A percentile compares a stretch with the other conserved stretches of the same genome.
These are phyloP conservation scores for Drosophila helvetica DNA, from an alignment of 2,888 invertebrate species.

Conservation along the genomic window DNA sequence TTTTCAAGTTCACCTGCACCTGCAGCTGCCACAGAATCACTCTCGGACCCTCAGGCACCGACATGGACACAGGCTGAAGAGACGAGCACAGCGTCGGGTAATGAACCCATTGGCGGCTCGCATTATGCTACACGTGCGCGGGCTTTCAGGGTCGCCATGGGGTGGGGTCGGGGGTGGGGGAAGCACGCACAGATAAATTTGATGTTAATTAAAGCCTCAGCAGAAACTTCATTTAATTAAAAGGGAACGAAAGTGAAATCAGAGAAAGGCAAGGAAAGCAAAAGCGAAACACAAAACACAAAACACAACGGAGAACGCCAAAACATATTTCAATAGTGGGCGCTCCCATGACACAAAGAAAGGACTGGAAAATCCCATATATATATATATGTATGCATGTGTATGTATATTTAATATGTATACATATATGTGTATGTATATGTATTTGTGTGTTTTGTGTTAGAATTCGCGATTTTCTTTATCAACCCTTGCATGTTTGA, in stretches of 20 bases:
- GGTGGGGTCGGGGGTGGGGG: background rate
- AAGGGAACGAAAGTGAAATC: conserved; percentile 54
- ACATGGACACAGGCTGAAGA: conserved; percentile 2
- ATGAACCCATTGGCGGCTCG: conserved; percentile 72
- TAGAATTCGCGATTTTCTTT: conserved; percentile 80
- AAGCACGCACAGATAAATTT: conserved; percentile 68
- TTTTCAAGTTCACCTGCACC: conserved; percentile 38
- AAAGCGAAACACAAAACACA: conserved; percentile 41
- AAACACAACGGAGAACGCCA: conserved; percentile 39
- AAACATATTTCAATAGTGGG: conserved; percentile 79
- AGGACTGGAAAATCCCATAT: conserved; percentile 6
- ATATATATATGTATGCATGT: background rate
- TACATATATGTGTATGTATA: background rate
- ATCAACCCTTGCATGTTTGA: conserved; percentile 84
- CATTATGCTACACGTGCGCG: conserved; percentile 64
- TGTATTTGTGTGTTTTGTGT: conserved; percentile 34
- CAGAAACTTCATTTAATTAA: conserved; percentile 51
- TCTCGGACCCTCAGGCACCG: too few relatives aligned
- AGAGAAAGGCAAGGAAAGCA: conserved; percentile 47
- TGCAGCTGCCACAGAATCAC: conserved; percentile 2
- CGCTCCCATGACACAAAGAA: conserved; percentile 46
- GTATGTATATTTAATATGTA: background rate
- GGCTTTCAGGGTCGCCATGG: background rate
- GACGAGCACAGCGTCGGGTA: conserved; percentile 58
- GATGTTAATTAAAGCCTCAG: conserved; percentile 66